phyloP scores from a whole-genome alignment of 2,797 vertebrate genomes.

The Lithobates sylvaticus region DNA sequence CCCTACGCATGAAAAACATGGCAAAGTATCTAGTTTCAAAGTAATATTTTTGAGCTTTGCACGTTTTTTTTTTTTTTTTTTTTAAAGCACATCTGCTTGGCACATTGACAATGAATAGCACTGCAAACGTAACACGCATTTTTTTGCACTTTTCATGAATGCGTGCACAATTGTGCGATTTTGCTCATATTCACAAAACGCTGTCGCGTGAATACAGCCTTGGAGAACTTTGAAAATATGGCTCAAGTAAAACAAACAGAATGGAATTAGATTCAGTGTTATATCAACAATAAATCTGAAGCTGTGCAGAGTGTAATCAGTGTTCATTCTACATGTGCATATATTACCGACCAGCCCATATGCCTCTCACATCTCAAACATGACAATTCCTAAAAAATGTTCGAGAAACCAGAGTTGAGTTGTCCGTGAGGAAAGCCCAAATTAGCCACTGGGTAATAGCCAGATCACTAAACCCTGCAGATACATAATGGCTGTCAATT shows the following conservation, averaged over 20 bases:
- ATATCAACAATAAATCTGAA: not conserved
- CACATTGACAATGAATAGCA: no score
- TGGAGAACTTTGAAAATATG: not conserved
- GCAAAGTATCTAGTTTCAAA: no score
- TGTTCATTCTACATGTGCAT: not conserved
- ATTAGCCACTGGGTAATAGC: constrained; percentile 10
- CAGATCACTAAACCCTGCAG: constrained; percentile 9
- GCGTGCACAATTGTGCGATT: no score
- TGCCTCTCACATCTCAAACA: not conserved
- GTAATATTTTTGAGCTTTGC: no score
- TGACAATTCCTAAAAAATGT: not conserved
- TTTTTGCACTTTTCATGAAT: no score
- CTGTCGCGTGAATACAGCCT: no score
- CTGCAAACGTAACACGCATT: no score
- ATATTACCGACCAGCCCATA: not conserved
- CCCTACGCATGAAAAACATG: no score
- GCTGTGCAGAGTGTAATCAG: not conserved
- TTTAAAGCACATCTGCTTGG: no score
- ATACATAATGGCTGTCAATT: constrained; percentile 5
- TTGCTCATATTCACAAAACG: no score
- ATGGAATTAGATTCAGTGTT: not conserved
- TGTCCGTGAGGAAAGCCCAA: not conserved
- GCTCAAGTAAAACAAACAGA: not conserved
- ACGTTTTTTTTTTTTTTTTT: no score
- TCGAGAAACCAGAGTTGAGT: not conserved